Base-by-base conservation (phyloP, 1,140 invertebrate genomes). In the Bilobella aurantiaca region DNA sequence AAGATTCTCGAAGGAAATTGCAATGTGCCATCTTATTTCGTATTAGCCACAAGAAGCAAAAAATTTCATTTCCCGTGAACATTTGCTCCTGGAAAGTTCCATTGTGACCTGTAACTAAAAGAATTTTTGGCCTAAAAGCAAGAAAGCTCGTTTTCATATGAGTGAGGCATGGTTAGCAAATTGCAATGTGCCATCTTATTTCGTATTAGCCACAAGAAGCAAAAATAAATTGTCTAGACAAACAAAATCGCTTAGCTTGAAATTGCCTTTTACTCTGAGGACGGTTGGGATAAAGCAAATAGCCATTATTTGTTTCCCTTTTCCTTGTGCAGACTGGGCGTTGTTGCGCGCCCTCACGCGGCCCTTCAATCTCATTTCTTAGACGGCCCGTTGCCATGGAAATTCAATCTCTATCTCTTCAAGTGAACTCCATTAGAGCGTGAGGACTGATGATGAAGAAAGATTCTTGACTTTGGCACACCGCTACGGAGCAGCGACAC, bases 181-280 rank as follows among this genome's bases (percentile, higher is more conserved):
- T n/a, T n/a, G n/a, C n/a, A n/a, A n/a, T n/a, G n/a, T n/a, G n/a
- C n/a, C n/a, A n/a, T n/a, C n/a, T n/a, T n/a, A n/a, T n/a, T 53
- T 53, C 49, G 14, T 53, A 23, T 12, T 23, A 53, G 14, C 25
- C 5, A 5, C 12, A 23, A 23, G n/a, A 42, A 42, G n/a, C n/a
- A 53, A 53, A 53, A 53, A 16, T 16, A 53, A 53, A 16, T 53
- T 53, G 49, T 53, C 49, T 53, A 53, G 49, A 53, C 49, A 53
- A 53, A 53, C 49, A 53, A 53, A 53, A 53, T 53, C 49, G 49
- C 49, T 53, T 53, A 53, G 49, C 49, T 53, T 53, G 49, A 53
- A 53, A 53, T 53, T 53, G 49, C 49, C 49, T 53, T 53, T 53
- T 53, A 53, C 23, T 23, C 14, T 53, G 21, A 53, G 3, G 49